phyloP scores from a whole-genome alignment of 2,888 invertebrate species.

The Malthinus seriepunctatus region DNA sequence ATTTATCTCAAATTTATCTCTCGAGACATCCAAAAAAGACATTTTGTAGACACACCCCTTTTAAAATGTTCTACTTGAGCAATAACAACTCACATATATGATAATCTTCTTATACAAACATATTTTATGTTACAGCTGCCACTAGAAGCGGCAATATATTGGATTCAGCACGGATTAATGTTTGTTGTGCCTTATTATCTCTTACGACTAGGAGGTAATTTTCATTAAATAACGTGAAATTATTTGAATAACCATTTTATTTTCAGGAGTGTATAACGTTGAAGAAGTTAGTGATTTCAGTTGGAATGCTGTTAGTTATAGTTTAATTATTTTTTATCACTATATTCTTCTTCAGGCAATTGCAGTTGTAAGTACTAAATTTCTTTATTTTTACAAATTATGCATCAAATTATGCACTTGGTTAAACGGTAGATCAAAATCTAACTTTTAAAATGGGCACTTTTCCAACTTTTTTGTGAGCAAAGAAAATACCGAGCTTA shows the following conservation, averaged over 20 bases:
- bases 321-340: constrained; percentile 81
- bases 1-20: too few relatives aligned
- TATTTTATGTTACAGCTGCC: constrained; percentile 68
- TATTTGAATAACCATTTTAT: neutral
- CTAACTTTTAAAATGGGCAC: too few relatives aligned
- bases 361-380: constrained; percentile 61
- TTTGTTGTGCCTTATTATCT: constrained; percentile 93
- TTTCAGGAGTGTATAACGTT: constrained; percentile 79
- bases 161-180: constrained; percentile 95
- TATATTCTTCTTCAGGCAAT: constrained; percentile 75
- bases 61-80: too few relatives aligned
- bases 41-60: too few relatives aligned
- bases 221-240: constrained; percentile 11
- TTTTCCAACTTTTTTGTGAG: too few relatives aligned
- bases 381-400: neutral
- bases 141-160: constrained; percentile 91
- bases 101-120: constrained; percentile 3
- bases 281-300: constrained; percentile 76
- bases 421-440: too few relatives aligned
- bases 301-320: constrained; percentile 80
- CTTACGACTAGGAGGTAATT: constrained; percentile 81
- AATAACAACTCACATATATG: neutral
- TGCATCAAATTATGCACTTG: too few relatives aligned
- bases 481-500: too few relatives aligned
- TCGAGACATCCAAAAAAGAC: too few relatives aligned